Base-by-base conservation (phyloP, 2,797 vertebrate species). In the Acrocephalus scirpaceus region DNA sequence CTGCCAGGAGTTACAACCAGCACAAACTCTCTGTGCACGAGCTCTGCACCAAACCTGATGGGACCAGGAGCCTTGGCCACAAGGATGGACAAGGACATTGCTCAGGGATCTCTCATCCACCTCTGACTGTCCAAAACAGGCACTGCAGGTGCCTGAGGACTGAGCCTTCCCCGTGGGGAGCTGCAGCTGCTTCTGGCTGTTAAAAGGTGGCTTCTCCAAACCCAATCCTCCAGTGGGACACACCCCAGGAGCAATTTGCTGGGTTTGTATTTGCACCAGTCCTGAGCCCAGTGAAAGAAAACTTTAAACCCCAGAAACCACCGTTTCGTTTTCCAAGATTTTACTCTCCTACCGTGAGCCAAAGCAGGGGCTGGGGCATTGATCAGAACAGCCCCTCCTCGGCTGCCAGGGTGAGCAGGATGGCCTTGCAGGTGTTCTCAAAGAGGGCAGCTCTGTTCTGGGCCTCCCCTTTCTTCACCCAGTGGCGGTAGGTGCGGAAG, bases 371-470 rank as follows among this genome's bases (percentile, higher is more conserved):
- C 53, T 71, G 27, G 34, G 1, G 7, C 66, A 53, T n/a, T 0
- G 4, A 16, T 97, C 96, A 98, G 17, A 96, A 96, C 3, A 97
- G 78, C 78, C 97, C 98, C 1, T 97, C 97, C 86, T 99, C 99
- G 0, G 98, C 95, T 0, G 96, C 96, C 48, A 99, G 90, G 9
- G 99, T 99, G 74, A 99, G 97, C 95, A 99, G 97, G 92, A 99
- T 98, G 22, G 98, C 98, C 94, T 99, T 99, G 69, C 99, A 99
- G 29, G 98, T 99, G 98, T 99, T 99, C 98, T 99, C 99, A 5
- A 99, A 99, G 86, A 99, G 98, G 25, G 99, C 99, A 0, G 99
- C 99, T 94, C 99, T 98, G 98, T 99, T 99, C 98, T 99, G 99
- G 1, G 99, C 98, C 94, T 99, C 99, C 30, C 99, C 99, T 87